These are phyloP conservation scores for Hyposoter didymator DNA, from an alignment of 2,888 invertebrate species.

Conservation along the genomic window DNA sequence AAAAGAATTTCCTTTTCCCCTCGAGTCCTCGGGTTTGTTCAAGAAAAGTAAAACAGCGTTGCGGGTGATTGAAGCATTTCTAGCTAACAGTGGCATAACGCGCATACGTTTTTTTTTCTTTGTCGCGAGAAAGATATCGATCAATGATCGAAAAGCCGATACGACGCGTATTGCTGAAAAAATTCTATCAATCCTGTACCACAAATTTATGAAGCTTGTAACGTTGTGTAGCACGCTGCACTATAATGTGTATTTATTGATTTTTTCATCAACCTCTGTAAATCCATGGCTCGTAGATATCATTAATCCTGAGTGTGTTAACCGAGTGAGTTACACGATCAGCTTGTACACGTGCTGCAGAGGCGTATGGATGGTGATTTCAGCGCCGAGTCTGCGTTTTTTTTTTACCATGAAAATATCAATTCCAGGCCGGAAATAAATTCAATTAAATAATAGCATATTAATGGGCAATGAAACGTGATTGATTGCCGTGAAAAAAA, in stretches of 20 bases:
- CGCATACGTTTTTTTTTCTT: slow-evolving; percentile 10
- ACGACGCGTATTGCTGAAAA: slow-evolving; percentile 47
- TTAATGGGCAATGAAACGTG: not conserved
- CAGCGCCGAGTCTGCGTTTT: not conserved
- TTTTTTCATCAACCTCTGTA: slow-evolving; percentile 35
- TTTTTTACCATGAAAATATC: slow-evolving; percentile 4
- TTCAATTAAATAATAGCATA: slow-evolving; percentile 2
- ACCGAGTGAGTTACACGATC: slow-evolving; percentile 41
- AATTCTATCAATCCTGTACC: slow-evolving; percentile 42
- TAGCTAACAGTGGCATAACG: slow-evolving; percentile 32
- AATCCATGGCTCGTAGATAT: slow-evolving; percentile 34
- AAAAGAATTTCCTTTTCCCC: slow-evolving; percentile 61
- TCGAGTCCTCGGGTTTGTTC: slow-evolving; percentile 12
- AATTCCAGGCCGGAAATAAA: not conserved
- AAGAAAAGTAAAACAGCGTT: slow-evolving; percentile 34
- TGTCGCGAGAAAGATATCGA: slow-evolving; percentile 48
- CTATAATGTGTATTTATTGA: slow-evolving; percentile 40
- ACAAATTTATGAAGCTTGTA: slow-evolving; percentile 48
- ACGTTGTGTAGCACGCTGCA: not conserved
- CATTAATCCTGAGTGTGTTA: slow-evolving; percentile 43
- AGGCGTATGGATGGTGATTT: slow-evolving; percentile 29
- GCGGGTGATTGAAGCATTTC: slow-evolving; percentile 49
- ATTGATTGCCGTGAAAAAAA: not conserved
- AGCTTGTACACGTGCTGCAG: slow-evolving; percentile 15
- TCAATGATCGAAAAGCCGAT: slow-evolving; percentile 40